phyloP scores from a whole-genome alignment of 2,113 vertebrate genomes.

The Chaetodon trifascialis region DNA sequence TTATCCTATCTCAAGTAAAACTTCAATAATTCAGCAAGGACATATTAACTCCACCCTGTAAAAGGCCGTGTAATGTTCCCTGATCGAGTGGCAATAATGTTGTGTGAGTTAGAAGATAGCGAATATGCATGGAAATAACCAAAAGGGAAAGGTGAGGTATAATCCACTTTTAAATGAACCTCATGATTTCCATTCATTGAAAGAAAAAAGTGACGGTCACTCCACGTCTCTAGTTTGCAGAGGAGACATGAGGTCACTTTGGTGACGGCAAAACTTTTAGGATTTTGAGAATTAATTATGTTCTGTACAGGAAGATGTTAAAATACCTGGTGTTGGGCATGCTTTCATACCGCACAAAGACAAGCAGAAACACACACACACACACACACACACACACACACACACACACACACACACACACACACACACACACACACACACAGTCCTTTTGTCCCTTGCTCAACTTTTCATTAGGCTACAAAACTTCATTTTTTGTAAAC shows the following conservation, averaged over 20 bases:
- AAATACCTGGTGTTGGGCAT: background rate
- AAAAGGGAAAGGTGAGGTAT: background rate
- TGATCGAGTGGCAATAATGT: constrained; percentile 5
- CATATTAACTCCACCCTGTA: background rate
- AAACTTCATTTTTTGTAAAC: constrained; percentile 52
- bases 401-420: no score
- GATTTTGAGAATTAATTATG: constrained; percentile 13
- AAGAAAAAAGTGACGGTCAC: background rate
- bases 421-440: no score
- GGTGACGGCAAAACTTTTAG: background rate
- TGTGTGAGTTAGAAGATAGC: background rate
- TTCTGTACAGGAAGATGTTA: background rate
- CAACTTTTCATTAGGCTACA: constrained; percentile 39
- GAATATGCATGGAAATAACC: background rate
- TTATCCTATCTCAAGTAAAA: background rate
- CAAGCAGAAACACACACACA: no score
- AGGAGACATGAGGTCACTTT: background rate
- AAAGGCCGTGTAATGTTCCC: background rate
- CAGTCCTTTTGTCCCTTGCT: constrained; percentile 40
- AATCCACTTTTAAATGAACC: background rate
- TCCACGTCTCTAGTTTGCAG: background rate
- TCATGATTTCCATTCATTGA: background rate
- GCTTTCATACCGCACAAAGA: constrained; percentile 5
- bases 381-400: background rate
- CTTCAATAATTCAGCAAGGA: background rate